Conservation (phyloP, 1,140 invertebrate genomes). For the Nephila pilipes region DNA sequence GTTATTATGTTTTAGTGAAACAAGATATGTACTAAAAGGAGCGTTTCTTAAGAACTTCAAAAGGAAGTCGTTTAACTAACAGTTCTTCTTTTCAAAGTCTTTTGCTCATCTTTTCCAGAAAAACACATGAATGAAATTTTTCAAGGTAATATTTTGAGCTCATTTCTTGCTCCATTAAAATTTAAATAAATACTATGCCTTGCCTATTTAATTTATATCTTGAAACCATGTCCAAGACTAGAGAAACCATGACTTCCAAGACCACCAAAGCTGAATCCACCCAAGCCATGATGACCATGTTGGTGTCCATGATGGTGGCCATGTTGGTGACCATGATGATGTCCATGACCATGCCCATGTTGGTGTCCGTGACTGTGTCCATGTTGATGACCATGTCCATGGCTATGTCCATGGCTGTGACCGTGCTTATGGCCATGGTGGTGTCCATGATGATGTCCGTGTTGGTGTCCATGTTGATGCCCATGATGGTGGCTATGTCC, state of each 20-base stretch:
- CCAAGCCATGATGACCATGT: not conserved
- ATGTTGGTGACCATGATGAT: conserved; percentile 5
- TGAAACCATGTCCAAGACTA: too few species aligned
- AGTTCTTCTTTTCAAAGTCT: too few species aligned
- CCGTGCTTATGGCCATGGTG: not conserved
- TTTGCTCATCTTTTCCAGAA: too few species aligned
- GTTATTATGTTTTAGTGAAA: too few species aligned
- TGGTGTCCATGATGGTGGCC: conserved; percentile 14
- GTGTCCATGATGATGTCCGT: not conserved
- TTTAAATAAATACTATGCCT: too few species aligned
- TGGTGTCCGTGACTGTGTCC: not conserved
- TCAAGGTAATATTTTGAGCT: too few species aligned
- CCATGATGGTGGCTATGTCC: not conserved
- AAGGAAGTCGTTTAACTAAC: too few species aligned
- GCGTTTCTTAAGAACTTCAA: too few species aligned
- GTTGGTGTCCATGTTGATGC: not conserved
- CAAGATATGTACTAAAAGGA: too few species aligned
- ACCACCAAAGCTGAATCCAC: not conserved
- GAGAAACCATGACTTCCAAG: not conserved
- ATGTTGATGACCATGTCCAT: not conserved
- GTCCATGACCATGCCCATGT: not conserved
- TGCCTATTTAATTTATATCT: too few species aligned
- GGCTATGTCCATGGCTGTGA: not conserved
- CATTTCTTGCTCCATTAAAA: too few species aligned
- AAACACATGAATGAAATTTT: too few species aligned